Conservation (phyloP, 2,888 invertebrate genomes). For the Eueremaeus valkanovi region DNA sequence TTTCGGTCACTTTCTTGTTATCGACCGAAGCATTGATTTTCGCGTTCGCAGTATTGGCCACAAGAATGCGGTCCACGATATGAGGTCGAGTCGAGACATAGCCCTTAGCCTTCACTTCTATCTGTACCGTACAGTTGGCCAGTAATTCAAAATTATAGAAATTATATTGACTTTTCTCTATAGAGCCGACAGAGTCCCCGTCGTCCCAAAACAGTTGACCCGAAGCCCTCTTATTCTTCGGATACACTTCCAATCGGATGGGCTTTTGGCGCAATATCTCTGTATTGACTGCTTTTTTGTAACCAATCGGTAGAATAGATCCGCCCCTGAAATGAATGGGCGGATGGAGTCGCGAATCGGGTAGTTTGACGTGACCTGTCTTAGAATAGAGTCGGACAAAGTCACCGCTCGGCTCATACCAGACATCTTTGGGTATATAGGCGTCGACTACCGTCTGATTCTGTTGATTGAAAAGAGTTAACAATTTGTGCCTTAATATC, state of each 20-base stretch:
- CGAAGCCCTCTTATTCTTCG: constrained; percentile 39
- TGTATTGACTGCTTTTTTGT: constrained; percentile 62
- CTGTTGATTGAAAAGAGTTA: constrained; percentile 65
- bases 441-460: constrained; percentile 50
- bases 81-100: too few species aligned
- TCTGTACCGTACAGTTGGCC: too few species aligned
- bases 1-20: too few species aligned
- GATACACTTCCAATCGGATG: constrained; percentile 36
- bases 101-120: too few species aligned
- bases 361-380: too few species aligned
- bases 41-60: too few species aligned
- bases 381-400: constrained; percentile 57
- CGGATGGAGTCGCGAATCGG: constrained; percentile 62
- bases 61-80: too few species aligned
- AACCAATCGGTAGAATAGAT: constrained; percentile 65
- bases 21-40: too few species aligned
- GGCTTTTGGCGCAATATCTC: constrained; percentile 40
- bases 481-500: too few species aligned
- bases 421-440: constrained; percentile 64
- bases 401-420: constrained; percentile 58
- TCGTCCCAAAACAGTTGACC: constrained; percentile 47
- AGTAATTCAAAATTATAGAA: too few species aligned
- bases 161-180: too few species aligned
- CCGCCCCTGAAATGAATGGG: constrained; percentile 69
- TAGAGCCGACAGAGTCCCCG: constrained; percentile 44